A percentile compares a stretch with the other conserved stretches of the same genome.
Evolutionary conservation across 2,797 vertebrate genomes (phyloP).

Genomic region (Scyliorhinus canicula): DNA sequence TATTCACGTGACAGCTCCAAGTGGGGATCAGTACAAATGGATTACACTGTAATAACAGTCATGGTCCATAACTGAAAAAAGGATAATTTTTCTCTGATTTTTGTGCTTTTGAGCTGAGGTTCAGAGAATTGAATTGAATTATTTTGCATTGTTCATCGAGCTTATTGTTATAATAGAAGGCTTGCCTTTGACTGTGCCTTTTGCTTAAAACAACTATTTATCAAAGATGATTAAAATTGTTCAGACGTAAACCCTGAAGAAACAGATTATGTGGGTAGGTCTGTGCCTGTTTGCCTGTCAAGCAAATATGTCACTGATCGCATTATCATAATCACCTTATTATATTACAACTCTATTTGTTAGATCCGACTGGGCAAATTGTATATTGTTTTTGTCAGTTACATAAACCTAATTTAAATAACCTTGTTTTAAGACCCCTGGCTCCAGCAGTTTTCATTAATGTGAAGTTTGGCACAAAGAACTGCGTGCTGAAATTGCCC

Average conservation of each 20-base stretch:
- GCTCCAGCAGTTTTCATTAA: background rate
- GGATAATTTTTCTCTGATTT: too few species aligned
- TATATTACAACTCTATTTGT: slow-evolving; percentile 27
- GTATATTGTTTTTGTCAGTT: slow-evolving; percentile 24
- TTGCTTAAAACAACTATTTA: slow-evolving; percentile 27
- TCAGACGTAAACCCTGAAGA: background rate
- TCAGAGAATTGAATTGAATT: background rate
- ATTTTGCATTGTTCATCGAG: too few species aligned
- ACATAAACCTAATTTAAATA: background rate
- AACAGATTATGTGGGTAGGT: slow-evolving; percentile 29
- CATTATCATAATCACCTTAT: slow-evolving; percentile 34
- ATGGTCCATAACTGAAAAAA: background rate
- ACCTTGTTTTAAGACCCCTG: background rate
- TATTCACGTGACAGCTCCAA: background rate
- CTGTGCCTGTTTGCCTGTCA: slow-evolving; percentile 37
- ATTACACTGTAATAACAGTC: background rate
- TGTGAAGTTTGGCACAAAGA: background rate
- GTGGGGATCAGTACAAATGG: background rate
- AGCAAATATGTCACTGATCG: slow-evolving; percentile 32
- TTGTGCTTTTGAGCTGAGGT: background rate
- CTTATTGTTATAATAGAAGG: background rate
- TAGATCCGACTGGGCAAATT: background rate
- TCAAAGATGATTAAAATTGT: slow-evolving; percentile 32
- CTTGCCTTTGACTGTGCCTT: background rate
- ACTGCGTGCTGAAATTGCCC: background rate